Evolutionary conservation across 2,797 vertebrate species (phyloP).

Genomic region (Crypturellus tataupa): DNA sequence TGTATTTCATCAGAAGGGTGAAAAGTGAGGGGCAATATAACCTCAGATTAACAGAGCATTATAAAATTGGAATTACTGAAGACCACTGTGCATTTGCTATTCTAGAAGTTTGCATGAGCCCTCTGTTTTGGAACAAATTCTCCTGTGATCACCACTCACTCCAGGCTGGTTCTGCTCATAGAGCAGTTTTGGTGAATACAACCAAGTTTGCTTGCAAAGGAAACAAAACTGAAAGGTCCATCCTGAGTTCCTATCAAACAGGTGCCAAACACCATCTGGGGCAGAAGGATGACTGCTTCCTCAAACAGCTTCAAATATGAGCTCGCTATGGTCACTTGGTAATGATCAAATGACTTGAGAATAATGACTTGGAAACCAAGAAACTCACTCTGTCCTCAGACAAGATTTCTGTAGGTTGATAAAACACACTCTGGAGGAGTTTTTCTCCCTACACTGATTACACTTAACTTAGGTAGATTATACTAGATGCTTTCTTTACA

Average conservation of each 20-base stretch:
- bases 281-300: neutral
- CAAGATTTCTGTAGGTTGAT: neutral
- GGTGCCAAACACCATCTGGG: neutral
- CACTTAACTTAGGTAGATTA: slow-evolving; percentile 19
- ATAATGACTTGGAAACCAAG: neutral
- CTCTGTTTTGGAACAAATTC: slow-evolving; percentile 3
- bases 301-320: neutral
- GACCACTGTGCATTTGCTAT: neutral
- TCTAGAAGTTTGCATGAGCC: neutral
- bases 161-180: neutral
- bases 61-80: neutral
- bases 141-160: neutral
- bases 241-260: neutral
- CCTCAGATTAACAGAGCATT: neutral
- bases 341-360: no score
- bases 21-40: neutral
- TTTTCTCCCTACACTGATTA: neutral
- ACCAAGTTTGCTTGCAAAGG: neutral
- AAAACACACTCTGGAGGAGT: neutral
- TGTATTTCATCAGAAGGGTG: neutral
- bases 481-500: neutral
- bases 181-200: neutral
- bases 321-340: neutral
- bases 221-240: neutral
- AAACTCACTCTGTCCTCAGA: neutral